Base-by-base conservation (phyloP, 2,113 vertebrate genomes). In the Oophaga pumilio region DNA sequence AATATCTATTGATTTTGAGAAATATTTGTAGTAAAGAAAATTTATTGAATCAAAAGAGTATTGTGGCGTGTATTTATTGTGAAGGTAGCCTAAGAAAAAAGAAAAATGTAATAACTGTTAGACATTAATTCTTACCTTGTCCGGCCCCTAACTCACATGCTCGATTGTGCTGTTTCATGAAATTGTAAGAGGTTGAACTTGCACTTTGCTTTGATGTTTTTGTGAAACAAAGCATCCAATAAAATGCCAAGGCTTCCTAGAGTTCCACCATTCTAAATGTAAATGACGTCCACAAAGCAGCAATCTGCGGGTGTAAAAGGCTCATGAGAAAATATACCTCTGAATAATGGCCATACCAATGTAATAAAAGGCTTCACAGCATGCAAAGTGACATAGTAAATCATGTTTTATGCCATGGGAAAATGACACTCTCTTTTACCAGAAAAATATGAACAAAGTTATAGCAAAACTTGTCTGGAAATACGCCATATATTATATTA, bases 311-410 rank as follows among this genome's bases (percentile, higher is more conserved):
- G 33, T 14, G 57, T 64, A 85, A 60, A 60, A 64, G 53, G 43
- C 56, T 85, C 71, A 76, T 14, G 26, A 59, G 83, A 28, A 85
- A 74, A 74, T 57, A 59, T 11, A 76, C 60, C 73, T 62, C 60
- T 85, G 84, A 85, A 85, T 77, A 76, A 85, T 76, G 73, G 84
- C 17, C 84, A 85, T 57, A 76, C 73, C 84, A 76, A 64, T 77
- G 33, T 77, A 85, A 85, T 85, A 85, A 85, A 85, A 77, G 84
- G 33, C 77, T 85, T 85, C 73, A 33, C 57, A 85, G 57, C 56
- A 76, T 60, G 71, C 17, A 76, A 43, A 85, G 52, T 62, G 84
- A 28, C 73, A 76, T 33, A 24, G 71, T 85, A 85, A 85, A 85
- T 85, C 84, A 85, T n/a, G 20, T 64, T 85, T 76, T 62, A 85